A percentile compares a stretch with the other conserved stretches of the same genome.
Conservation (phyloP, 2,797 vertebrate species). For the Malurus leucopterus region DNA sequence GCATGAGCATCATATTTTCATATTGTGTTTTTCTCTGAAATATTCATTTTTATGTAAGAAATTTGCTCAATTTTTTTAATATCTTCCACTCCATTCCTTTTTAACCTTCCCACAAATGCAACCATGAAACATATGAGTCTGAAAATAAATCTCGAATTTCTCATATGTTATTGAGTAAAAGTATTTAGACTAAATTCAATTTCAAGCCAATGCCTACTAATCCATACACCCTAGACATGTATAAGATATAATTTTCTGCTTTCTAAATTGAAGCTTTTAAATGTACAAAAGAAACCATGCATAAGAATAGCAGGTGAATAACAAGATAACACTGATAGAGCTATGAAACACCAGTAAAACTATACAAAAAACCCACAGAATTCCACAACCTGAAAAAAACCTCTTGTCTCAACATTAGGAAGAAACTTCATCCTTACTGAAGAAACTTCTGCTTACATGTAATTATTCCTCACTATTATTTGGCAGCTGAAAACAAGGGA, state of each 20-base stretch:
- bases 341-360: neutral
- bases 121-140: neutral
- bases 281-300: neutral
- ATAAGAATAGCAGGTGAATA: neutral
- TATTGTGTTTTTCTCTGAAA: neutral
- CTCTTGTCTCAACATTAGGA: no score
- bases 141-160: neutral
- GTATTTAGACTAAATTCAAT: neutral
- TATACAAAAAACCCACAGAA: neutral
- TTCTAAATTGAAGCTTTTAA: neutral
- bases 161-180: neutral
- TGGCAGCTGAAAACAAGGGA: neutral
- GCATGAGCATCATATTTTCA: neutral
- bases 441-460: neutral
- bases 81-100: neutral
- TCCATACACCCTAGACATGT: neutral
- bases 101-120: neutral
- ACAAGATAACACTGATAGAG: neutral
- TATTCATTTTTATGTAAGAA: neutral
- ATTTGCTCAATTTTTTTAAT: neutral
- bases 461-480: neutral
- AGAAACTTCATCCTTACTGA: neutral
- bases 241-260: neutral
- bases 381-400: neutral
- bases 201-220: neutral